Evolutionary conservation across 1,140 invertebrate genomes (phyloP).

Genomic region (Cryptotermes secundus): DNA sequence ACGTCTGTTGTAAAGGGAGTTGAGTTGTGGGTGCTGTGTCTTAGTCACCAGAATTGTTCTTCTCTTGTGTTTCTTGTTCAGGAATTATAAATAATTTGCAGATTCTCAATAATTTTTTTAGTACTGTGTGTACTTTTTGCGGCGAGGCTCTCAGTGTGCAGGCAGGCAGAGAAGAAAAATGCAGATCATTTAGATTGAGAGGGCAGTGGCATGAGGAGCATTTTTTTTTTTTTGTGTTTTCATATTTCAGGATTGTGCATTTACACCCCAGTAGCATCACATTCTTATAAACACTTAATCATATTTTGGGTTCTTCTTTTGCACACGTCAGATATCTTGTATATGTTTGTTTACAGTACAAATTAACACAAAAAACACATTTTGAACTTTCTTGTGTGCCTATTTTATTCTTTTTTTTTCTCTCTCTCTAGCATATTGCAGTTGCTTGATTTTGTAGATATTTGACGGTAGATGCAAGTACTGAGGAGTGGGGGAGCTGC

Average conservation of each 20-base stretch:
- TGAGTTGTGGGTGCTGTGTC: no score
- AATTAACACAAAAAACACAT: background rate
- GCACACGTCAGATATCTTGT: background rate
- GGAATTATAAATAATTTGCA: no score
- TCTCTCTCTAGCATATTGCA: background rate
- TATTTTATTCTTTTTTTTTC: constrained; percentile 6
- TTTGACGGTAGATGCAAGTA: constrained; percentile 10
- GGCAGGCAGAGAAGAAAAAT: background rate
- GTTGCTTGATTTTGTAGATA: background rate
- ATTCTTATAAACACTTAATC: background rate
- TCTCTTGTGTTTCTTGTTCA: no score
- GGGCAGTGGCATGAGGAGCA: background rate
- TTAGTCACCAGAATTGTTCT: no score
- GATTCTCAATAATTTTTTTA: no score
- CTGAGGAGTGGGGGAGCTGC: constrained; percentile 6
- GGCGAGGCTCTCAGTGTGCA: no score
- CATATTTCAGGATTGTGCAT: background rate
- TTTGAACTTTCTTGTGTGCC: background rate
- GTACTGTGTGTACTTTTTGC: no score
- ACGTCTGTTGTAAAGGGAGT: no score
- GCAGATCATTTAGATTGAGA: background rate
- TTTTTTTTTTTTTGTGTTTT: background rate
- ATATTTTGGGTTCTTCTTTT: background rate
- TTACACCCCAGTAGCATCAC: constrained; percentile 10
- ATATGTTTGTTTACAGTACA: background rate